These are phyloP conservation scores for Microctenopoma steveboyesi DNA, from an alignment of 2,797 vertebrate genomes.

Conservation along the genomic window DNA sequence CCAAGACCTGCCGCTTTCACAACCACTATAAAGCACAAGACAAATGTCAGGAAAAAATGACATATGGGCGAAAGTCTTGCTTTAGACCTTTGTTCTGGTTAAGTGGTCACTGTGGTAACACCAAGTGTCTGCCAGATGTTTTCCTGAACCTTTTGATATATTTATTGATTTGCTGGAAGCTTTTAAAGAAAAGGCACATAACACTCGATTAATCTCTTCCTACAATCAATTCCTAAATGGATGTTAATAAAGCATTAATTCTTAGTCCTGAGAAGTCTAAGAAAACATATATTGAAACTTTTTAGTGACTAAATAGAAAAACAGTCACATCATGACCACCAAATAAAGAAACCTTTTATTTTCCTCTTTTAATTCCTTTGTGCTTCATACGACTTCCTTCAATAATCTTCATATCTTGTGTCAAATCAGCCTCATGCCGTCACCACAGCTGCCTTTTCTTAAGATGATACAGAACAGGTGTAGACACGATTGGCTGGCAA, in stretches of 20 bases:
- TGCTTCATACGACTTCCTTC: background rate
- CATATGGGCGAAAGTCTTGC: slow-evolving; percentile 26
- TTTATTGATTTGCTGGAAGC: slow-evolving; percentile 56
- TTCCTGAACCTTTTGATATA: slow-evolving; percentile 57
- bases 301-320: too few species aligned
- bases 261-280: slow-evolving; percentile 10
- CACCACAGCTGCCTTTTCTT: slow-evolving; percentile 73
- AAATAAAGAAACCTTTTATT: too few species aligned
- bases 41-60: slow-evolving; percentile 33
- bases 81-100: slow-evolving; percentile 38
- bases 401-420: slow-evolving; percentile 49
- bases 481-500: slow-evolving; percentile 32
- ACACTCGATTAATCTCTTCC: slow-evolving; percentile 12
- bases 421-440: slow-evolving; percentile 49
- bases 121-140: slow-evolving; percentile 68
- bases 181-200: slow-evolving; percentile 38
- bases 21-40: slow-evolving; percentile 47
- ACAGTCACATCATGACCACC: too few species aligned
- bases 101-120: slow-evolving; percentile 52
- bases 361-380: background rate
- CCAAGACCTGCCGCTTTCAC: slow-evolving; percentile 55
- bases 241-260: background rate
- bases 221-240: background rate
- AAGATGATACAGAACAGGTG: slow-evolving; percentile 65
- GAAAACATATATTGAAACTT: background rate